Percentiles rank a stretch among this genome's conserved stretches.
These are phyloP conservation scores for Butorides virescens DNA, from an alignment of 2,113 vertebrate genomes.

Conservation along the genomic window DNA sequence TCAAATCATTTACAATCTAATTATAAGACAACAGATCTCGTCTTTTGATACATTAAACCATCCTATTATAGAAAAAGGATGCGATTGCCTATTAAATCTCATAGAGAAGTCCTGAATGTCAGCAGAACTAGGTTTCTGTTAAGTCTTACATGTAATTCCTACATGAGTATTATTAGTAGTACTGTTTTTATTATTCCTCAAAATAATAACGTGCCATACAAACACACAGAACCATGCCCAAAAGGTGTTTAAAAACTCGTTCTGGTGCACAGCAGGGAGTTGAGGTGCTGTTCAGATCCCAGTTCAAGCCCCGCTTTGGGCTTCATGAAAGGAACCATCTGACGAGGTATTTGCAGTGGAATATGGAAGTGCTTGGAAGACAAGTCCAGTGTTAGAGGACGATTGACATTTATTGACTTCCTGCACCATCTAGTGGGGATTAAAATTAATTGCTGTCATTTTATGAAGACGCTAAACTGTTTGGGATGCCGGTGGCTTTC, in stretches of 20 bases:
- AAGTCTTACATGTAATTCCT: background rate
- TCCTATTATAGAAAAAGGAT: background rate
- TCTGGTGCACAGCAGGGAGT: background rate
- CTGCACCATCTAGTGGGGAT: conserved; percentile 71
- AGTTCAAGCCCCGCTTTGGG: background rate
- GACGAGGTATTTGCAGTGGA: background rate
- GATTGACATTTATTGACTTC: conserved; percentile 68
- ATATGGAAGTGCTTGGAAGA: conserved; percentile 43
- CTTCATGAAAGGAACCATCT: background rate
- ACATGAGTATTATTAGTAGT: background rate
- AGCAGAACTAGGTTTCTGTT: background rate
- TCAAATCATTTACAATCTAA: conserved; percentile 20
- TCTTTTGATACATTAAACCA: conserved; percentile 7
- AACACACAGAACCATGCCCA: background rate
- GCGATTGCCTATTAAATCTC: background rate
- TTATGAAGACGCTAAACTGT: conserved; percentile 2
- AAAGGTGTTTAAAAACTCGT: background rate
- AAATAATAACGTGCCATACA: background rate
- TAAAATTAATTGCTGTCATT: conserved; percentile 57
- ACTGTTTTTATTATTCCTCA: background rate
- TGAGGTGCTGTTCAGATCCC: conserved; percentile 1
- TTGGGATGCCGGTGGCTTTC: background rate
- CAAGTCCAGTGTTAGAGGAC: background rate
- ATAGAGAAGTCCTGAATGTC: background rate
- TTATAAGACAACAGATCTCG: conserved; percentile 19